Base-by-base conservation (phyloP, 2,113 vertebrate genomes). In the Prunella fulvescens region DNA sequence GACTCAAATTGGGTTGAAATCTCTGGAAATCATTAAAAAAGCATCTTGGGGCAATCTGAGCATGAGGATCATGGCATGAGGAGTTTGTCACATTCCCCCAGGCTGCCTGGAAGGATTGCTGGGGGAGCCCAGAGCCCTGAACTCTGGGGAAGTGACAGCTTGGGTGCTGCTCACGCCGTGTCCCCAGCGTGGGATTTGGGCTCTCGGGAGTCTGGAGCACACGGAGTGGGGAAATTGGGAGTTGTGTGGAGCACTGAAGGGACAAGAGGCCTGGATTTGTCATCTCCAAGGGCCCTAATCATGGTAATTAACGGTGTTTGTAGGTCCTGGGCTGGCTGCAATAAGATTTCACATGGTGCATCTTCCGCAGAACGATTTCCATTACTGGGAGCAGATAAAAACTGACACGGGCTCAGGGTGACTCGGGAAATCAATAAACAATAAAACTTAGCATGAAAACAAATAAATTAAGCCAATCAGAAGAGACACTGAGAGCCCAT, bases 381-480 rank as follows among this genome's bases (percentile, higher is more conserved):
- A 56, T 94, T 81, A 77, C 87, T 58, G 64, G 3, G 16, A 96
- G 86, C 87, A 91, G 95, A 97, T 96, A 93, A 94, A 95, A 97
- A 65, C 79, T 83, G 93, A 92, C 74, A 47, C 10, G 24, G 71
- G 73, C n/a, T 78, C 62, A 45, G 53, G 61, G 61, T 37, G 90
- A 54, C 35, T 71, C 15, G 62, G 74, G 71, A 95, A 97, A 97
- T 98, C 97, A 94, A 97, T 97, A 97, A 64, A 90, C 81, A 96
- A 97, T 97, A 97, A 96, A 96, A 91, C 91, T 96, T 93, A 74
- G 93, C 93, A 78, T 66, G 93, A 94, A 85, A 96, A 93, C 93
- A 93, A 94, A 97, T 82, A 90, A 88, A 96, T 97, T 94, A 96
- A 50, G 80, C 91, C 86, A 87, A 88, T 94, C 95, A 91, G 85